Conservation (phyloP, 1,140 invertebrate genomes). For the Metaphire vulgaris region DNA sequence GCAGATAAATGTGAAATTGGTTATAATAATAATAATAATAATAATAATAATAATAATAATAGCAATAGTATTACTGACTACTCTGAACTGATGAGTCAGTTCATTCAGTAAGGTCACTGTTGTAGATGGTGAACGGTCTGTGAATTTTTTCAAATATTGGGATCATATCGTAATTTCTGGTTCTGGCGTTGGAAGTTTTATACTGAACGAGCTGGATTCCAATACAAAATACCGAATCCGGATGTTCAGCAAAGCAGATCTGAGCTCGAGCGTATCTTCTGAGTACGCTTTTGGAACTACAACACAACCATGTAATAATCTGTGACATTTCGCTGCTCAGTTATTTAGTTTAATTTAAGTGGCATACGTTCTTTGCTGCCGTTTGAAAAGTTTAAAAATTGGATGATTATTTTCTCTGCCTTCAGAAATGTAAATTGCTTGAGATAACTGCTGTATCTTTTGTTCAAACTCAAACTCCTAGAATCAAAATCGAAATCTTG, state of each 20-base stretch:
- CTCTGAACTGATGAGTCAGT: background rate
- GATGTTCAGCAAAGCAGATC: background rate
- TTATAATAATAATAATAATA: constrained; percentile 1
- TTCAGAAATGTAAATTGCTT: background rate
- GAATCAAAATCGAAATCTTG: background rate
- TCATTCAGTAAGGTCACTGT: background rate
- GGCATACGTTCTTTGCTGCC: background rate
- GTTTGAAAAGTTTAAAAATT: too few relatives aligned
- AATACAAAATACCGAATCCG: background rate
- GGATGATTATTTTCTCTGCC: too few relatives aligned
- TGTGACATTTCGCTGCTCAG: too few relatives aligned
- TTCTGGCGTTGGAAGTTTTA: background rate
- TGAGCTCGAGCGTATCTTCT: background rate
- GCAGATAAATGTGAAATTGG: background rate
- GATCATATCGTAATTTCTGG: background rate
- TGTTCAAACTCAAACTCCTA: background rate
- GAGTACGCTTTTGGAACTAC: background rate
- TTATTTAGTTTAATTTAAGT: background rate
- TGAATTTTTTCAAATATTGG: background rate
- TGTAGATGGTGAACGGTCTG: background rate
- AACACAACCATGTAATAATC: background rate
- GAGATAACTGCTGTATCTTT: background rate
- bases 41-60: constrained; percentile 4
- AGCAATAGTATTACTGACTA: background rate
- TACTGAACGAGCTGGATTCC: background rate